A percentile compares a stretch with the other conserved stretches of the same genome.
Conservation (phyloP, 2,888 invertebrate species). For the Leptarthrus brevirostris region DNA sequence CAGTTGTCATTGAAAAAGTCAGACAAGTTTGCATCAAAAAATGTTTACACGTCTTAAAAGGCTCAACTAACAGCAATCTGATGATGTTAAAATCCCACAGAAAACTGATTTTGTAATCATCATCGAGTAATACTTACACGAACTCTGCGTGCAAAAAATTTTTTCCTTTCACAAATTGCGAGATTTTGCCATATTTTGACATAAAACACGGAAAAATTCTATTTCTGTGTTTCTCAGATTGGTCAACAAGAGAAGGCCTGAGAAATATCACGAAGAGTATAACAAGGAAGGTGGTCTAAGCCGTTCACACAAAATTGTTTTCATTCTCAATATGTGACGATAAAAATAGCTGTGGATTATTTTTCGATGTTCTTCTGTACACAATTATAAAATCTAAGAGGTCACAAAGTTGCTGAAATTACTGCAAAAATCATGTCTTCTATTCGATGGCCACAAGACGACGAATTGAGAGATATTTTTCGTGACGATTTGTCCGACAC, state of each 20-base stretch:
- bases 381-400: constrained; percentile 9
- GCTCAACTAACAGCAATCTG: too few species aligned
- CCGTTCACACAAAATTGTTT: too few species aligned
- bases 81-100: too few species aligned
- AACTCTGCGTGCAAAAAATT: neutral
- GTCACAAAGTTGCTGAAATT: too few species aligned
- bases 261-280: too few species aligned
- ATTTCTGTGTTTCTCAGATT: constrained; percentile 2
- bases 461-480: neutral
- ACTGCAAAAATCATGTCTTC: too few species aligned
- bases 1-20: too few species aligned
- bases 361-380: neutral
- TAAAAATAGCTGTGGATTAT: constrained; percentile 16
- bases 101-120: constrained; percentile 15
- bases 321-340: neutral
- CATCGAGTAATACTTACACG: too few species aligned
- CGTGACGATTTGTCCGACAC: neutral
- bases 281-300: constrained; percentile 11
- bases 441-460: neutral
- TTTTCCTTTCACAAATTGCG: constrained; percentile 21
- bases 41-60: too few species aligned
- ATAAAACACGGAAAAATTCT: constrained; percentile 26
- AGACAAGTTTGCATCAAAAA: too few species aligned
- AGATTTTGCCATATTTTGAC: constrained; percentile 15
- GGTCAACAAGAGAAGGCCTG: neutral